Conservation (phyloP, 1,140 invertebrate species). For the Bombus fervidus region DNA sequence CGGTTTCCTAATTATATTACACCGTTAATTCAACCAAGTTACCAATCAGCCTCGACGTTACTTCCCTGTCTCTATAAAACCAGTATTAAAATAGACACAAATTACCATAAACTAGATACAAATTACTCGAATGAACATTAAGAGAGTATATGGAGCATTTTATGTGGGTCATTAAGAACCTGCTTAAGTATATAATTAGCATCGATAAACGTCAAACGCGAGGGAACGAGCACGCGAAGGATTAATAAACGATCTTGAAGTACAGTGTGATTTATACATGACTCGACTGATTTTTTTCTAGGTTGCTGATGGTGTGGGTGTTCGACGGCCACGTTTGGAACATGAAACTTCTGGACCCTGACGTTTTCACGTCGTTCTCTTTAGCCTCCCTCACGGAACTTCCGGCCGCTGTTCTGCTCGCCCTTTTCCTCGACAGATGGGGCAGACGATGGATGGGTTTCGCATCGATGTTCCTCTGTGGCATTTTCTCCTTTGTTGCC, state of each 20-base stretch:
- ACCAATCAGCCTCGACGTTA: neutral
- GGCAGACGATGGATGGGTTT: conserved; percentile 93
- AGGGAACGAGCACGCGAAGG: neutral
- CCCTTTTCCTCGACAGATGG: conserved; percentile 90
- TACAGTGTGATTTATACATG: neutral
- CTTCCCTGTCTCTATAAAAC: neutral
- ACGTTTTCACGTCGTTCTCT: conserved; percentile 93
- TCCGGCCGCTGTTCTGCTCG: conserved; percentile 91
- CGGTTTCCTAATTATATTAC: neutral
- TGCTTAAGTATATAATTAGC: neutral
- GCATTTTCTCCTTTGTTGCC: conserved; percentile 90
- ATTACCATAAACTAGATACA: neutral
- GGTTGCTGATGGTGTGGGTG: conserved; percentile 91
- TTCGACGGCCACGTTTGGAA: conserved; percentile 94
- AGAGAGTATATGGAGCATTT: neutral
- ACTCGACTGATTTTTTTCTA: conserved; percentile 62
- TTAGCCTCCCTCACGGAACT: conserved; percentile 92
- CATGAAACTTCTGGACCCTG: conserved; percentile 89
- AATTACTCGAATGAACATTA: too few relatives aligned
- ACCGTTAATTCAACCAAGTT: too few relatives aligned
- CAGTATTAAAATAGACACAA: neutral
- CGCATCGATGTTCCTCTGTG: conserved; percentile 89
- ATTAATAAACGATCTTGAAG: neutral
- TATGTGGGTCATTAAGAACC: neutral
- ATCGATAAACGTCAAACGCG: neutral